These are phyloP conservation scores for Eulemur coronatus DNA, from an alignment of 2,797 vertebrate genomes.

Conservation along the genomic window DNA sequence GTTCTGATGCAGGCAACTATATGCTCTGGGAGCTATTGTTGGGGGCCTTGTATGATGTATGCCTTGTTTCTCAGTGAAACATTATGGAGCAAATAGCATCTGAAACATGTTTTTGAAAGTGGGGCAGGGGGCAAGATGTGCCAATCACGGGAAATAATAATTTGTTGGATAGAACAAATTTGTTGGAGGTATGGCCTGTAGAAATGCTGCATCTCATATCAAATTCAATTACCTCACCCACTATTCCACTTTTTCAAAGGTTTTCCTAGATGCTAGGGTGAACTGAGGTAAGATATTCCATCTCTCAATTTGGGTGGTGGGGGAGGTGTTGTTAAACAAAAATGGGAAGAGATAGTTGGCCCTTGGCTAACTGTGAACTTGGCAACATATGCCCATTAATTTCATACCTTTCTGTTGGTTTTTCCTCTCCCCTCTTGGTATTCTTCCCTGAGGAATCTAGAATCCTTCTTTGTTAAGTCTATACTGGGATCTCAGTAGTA, in stretches of 20 bases:
- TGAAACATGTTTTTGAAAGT: conserved; percentile 41
- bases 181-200: background rate
- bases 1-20: conserved; percentile 59
- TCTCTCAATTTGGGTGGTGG: background rate
- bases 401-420: background rate
- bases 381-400: background rate
- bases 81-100: background rate
- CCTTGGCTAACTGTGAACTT: conserved; percentile 17
- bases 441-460: background rate
- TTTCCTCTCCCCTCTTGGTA: background rate
- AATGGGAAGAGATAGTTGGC: background rate
- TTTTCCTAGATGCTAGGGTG: conserved; percentile 38
- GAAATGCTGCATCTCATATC: conserved; percentile 20
- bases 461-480: background rate
- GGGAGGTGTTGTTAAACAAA: conserved; percentile 14
- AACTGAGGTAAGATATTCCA: conserved; percentile 20
- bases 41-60: background rate
- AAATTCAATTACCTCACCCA: conserved; percentile 22
- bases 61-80: conserved; percentile 51
- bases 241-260: background rate
- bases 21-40: conserved; percentile 59
- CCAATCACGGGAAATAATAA: conserved; percentile 33
- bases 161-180: background rate
- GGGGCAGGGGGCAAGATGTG: background rate
- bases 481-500: background rate